Evolutionary conservation across 2,888 invertebrate genomes (phyloP).

Genomic region (Melanophora roralis): DNA sequence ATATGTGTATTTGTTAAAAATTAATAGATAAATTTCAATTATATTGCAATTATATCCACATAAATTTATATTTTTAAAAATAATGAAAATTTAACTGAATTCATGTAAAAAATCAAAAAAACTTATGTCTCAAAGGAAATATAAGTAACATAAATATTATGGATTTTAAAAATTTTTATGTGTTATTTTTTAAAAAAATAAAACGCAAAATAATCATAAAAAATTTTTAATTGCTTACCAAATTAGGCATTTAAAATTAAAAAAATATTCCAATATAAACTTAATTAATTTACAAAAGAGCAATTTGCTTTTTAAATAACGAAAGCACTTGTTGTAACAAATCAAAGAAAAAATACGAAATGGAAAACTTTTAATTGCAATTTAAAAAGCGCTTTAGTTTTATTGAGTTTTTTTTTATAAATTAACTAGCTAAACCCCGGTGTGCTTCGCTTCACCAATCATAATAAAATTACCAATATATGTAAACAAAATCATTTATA

Average conservation of each 20-base stretch:
- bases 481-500: too few relatives aligned
- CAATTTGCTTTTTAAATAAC: slow-evolving; percentile 11
- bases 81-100: not conserved
- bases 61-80: not conserved
- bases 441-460: too few relatives aligned
- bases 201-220: not conserved
- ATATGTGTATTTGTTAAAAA: not conserved
- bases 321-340: too few relatives aligned
- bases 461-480: too few relatives aligned
- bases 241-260: slow-evolving; percentile 42
- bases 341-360: too few relatives aligned
- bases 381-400: not conserved
- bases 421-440: too few relatives aligned
- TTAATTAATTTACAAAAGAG: slow-evolving; percentile 18
- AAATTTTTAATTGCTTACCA: slow-evolving; percentile 39
- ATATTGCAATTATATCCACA: not conserved
- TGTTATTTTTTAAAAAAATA: not conserved
- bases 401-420: too few relatives aligned
- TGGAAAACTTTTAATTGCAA: not conserved
- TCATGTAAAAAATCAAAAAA: not conserved
- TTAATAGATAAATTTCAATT: not conserved
- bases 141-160: not conserved
- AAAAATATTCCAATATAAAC: slow-evolving; percentile 22
- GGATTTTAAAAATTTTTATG: slow-evolving; percentile 1
- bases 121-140: slow-evolving; percentile 3